Evolutionary conservation across 2,888 invertebrate species (phyloP).

Genomic region (Thera obeliscata): DNA sequence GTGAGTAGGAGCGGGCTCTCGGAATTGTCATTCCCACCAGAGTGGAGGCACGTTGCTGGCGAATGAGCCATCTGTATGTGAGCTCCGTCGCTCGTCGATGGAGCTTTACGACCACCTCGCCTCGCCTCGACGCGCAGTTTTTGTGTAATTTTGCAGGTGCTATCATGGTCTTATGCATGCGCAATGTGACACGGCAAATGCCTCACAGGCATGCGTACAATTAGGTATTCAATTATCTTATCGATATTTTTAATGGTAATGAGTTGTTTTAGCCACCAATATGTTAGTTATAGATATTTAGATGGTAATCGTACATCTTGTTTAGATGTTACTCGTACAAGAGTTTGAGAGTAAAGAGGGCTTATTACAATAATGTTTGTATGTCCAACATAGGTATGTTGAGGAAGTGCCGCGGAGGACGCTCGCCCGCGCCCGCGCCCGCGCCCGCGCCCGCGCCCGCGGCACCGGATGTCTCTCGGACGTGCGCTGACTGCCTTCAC

Average conservation of each 20-base stretch:
- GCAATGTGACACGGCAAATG: constrained; percentile 20
- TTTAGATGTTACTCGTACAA: background rate
- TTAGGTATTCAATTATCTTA: constrained; percentile 30
- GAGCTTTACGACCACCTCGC: constrained; percentile 49
- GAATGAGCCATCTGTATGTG: constrained; percentile 53
- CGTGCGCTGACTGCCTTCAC: too few species aligned
- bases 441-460: too few species aligned
- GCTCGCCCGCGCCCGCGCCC: too few species aligned
- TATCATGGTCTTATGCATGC: constrained; percentile 33
- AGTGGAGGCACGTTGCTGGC: constrained; percentile 16
- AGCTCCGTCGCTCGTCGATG: constrained; percentile 44
- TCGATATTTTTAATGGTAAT: constrained; percentile 1
- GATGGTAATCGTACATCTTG: background rate
- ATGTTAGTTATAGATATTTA: background rate
- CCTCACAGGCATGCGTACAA: constrained; percentile 24
- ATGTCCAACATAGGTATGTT: too few species aligned
- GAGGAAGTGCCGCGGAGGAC: too few species aligned
- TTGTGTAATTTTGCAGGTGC: constrained; percentile 54
- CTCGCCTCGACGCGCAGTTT: constrained; percentile 50
- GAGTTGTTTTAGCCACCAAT: background rate
- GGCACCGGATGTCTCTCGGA: too few species aligned
- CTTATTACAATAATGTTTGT: too few species aligned
- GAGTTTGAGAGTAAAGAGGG: background rate
- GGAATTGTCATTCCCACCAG: constrained; percentile 1
- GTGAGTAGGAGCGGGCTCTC: background rate